These are phyloP conservation scores for Coelinius sp. DNA, from an alignment of 2,888 invertebrate species.

Conservation along the genomic window DNA sequence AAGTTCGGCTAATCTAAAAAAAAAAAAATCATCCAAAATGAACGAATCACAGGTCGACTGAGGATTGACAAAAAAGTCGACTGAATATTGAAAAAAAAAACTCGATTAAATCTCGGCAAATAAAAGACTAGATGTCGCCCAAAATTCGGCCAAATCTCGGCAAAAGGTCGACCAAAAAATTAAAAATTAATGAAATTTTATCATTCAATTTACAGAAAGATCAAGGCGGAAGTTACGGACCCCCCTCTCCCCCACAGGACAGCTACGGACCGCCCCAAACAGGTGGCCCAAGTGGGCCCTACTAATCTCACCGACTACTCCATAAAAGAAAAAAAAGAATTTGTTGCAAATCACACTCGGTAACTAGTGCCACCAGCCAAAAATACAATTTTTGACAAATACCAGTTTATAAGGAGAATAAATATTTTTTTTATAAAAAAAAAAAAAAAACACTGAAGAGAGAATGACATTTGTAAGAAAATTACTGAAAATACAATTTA, in stretches of 20 bases:
- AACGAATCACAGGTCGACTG: no score
- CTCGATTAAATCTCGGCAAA: no score
- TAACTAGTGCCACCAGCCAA: slow-evolving; percentile 33
- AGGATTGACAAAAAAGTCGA: no score
- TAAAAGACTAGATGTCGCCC: no score
- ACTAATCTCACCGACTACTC: slow-evolving; percentile 43
- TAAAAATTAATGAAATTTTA: no score
- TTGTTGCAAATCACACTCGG: neutral
- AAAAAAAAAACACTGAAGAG: neutral
- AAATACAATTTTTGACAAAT: slow-evolving; percentile 20
- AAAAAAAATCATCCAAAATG: no score
- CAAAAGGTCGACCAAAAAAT: no score
- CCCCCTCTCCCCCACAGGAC: slow-evolving; percentile 66
- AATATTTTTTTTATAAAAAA: slow-evolving; percentile 32
- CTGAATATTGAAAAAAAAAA: no score
- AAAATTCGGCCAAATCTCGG: no score
- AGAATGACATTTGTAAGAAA: slow-evolving; percentile 40
- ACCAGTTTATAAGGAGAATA: neutral
- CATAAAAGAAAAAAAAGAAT: neutral
- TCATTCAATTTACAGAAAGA: slow-evolving; percentile 63
- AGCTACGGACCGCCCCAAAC: slow-evolving; percentile 72
- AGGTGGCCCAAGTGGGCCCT: slow-evolving; percentile 51
- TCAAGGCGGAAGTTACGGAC: slow-evolving; percentile 62
- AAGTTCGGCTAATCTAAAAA: no score
- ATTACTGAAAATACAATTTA: slow-evolving; percentile 48